Base-by-base conservation (phyloP, 2,888 invertebrate species). In the Exocentrus adspersus region DNA sequence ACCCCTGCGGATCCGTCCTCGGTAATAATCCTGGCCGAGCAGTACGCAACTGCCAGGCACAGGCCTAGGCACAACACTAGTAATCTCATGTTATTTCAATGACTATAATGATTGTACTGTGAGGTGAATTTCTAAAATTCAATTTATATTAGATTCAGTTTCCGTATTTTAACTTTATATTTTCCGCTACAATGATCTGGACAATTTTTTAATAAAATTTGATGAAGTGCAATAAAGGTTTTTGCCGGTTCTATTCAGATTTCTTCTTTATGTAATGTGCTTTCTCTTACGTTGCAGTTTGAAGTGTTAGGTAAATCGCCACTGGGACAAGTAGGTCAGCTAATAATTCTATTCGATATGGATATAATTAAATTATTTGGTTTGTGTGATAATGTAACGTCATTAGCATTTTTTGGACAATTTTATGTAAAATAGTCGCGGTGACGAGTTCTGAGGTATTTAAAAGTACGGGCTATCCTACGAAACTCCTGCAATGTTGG, bases 191-290 rank as follows among this genome's bases (percentile, higher is more conserved):
- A 76, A 72, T 77, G 77, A 63, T 45, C 64, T 10, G 54, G 43
- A 17, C 64, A 68, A 68, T 72, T 67, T 78, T 60, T 45, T 24
- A 43, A 32, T 53, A 62, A 67, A 67, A 64, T 64, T 60, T 67
- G 70, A 70, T 72, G 66, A 68, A 69, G 71, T 74, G 74, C 70
- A 75, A 74, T 72, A 72, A 62, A 64, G 65, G 70, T 74, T 37
- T 76, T 73, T 74, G 65, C 66, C 64, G 62, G 65, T 66, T 66
- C 58, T 64, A 67, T 62, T 46, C 12, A 71, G 74, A 76, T 79
- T 79, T 77, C 76, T 76, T 76, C 74, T 74, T 80, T 79, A 78
- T 75, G 76, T 79, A 80, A 80, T 75, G 62, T 69, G 79, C 80
- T 80, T 80, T 80, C 80, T 78, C 79, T 73, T 72, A 65, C 74